These are phyloP conservation scores for Popillia japonica DNA, from an alignment of 1,140 invertebrate species.

Conservation along the genomic window DNA sequence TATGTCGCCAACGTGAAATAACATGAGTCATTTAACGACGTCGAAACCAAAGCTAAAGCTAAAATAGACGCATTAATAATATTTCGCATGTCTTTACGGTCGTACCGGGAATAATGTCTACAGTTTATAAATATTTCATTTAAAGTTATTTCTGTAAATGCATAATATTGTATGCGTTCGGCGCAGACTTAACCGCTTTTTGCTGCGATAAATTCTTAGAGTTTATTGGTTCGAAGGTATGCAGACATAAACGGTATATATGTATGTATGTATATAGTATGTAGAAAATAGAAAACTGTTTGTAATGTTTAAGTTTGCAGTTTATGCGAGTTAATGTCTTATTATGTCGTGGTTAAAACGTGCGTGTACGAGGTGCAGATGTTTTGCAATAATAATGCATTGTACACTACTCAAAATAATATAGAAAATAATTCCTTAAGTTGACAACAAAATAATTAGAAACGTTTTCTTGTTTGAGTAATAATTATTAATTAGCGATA, in stretches of 20 bases:
- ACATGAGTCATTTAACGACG: not conserved
- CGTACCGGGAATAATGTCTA: constrained; percentile 1
- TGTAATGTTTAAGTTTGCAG: not conserved
- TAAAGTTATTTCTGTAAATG: not conserved
- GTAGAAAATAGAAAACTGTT: not conserved
- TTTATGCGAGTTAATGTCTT: not conserved
- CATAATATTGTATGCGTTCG: not conserved
- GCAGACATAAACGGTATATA: no score
- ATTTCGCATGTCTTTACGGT: constrained; percentile 10
- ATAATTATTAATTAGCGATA: no score
- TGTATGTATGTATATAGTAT: not conserved
- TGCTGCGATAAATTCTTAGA: not conserved
- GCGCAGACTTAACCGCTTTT: not conserved
- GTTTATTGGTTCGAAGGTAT: not conserved
- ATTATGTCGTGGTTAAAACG: not conserved
- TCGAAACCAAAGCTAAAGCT: not conserved
- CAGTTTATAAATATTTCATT: not conserved
- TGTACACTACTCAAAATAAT: no score
- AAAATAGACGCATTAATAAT: not conserved
- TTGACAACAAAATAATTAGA: no score
- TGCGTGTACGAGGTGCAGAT: not conserved
- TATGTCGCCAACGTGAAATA: constrained; percentile 10
- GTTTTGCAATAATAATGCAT: no score
- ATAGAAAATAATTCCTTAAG: no score
- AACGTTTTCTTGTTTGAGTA: no score